Conservation (phyloP, 2,888 invertebrate species). For the Zelleria hepariella region DNA sequence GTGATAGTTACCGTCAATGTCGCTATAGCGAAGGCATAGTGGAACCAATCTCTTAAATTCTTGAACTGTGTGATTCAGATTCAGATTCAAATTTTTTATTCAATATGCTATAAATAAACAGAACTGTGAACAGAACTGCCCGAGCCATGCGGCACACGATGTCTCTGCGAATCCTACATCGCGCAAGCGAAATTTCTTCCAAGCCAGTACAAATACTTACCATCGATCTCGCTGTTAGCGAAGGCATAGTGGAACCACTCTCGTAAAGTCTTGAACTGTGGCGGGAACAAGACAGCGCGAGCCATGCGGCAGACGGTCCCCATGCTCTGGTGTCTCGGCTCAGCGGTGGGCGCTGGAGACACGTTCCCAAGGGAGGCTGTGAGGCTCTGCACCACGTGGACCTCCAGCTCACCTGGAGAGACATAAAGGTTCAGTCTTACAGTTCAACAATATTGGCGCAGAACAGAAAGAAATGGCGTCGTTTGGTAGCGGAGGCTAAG, state of each 20-base stretch:
- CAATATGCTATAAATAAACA: too few relatives aligned
- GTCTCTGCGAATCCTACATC: too few relatives aligned
- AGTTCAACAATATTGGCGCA: too few relatives aligned
- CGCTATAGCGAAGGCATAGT: constrained; percentile 95
- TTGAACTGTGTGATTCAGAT: too few relatives aligned
- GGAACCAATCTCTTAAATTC: constrained; percentile 95
- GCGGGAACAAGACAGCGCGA: constrained; percentile 92
- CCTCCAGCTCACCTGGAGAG: constrained; percentile 71
- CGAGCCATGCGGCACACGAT: constrained; percentile 94
- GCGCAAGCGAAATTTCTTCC: too few relatives aligned
- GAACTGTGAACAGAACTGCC: constrained; percentile 93
- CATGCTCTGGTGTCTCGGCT: constrained; percentile 88
- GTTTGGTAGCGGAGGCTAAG: too few relatives aligned
- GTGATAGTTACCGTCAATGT: constrained; percentile 89
- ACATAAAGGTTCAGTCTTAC: too few relatives aligned
- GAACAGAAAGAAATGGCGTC: too few relatives aligned
- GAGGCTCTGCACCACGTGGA: constrained; percentile 91
- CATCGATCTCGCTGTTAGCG: constrained; percentile 94
- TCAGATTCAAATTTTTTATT: too few relatives aligned
- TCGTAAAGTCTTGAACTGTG: constrained; percentile 92
- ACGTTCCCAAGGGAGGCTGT: constrained; percentile 84
- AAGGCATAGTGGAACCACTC: constrained; percentile 99
- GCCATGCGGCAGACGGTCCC: constrained; percentile 95
- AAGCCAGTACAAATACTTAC: constrained; percentile 79
- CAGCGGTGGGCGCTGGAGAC: constrained; percentile 67